These are phyloP conservation scores for Pseudochromis fuscus DNA, from an alignment of 2,797 vertebrate species.

Conservation along the genomic window DNA sequence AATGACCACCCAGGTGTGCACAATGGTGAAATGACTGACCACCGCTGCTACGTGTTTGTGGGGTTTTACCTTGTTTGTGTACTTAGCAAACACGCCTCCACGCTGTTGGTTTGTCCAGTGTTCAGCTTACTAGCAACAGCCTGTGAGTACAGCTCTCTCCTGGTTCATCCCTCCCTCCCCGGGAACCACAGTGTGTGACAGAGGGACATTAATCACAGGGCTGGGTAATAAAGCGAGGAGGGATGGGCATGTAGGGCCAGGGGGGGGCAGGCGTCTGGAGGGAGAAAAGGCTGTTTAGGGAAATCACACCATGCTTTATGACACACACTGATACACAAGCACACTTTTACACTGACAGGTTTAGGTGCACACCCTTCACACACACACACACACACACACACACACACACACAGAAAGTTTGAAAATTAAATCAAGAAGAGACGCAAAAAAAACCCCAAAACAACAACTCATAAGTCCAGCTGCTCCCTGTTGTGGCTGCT, in stretches of 20 bases:
- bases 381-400: too few relatives aligned
- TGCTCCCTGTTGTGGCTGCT: neutral
- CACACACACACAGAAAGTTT: conserved; percentile 30
- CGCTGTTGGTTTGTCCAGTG: conserved; percentile 15
- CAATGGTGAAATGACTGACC: conserved; percentile 31
- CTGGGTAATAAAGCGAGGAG: conserved; percentile 80
- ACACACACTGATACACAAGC: conserved; percentile 72
- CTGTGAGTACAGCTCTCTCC: conserved; percentile 42
- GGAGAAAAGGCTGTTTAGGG: conserved; percentile 81
- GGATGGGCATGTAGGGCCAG: conserved; percentile 75
- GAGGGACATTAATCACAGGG: conserved; percentile 83
- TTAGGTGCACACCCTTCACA: conserved; percentile 54
- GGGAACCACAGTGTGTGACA: conserved; percentile 69
- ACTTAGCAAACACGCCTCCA: conserved; percentile 14
- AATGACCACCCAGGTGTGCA: conserved; percentile 48
- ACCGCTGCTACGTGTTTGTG: conserved; percentile 5
- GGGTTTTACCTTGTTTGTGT: conserved; percentile 36
- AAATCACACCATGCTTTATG: conserved; percentile 81
- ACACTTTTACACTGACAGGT: conserved; percentile 60
- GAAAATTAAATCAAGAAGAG: conserved; percentile 35
- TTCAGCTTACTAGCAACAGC: conserved; percentile 32
- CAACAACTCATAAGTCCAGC: neutral
- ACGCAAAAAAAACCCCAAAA: neutral
- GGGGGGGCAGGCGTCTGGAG: conserved; percentile 71
- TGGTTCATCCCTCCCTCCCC: conserved; percentile 40